A percentile compares a stretch with the other conserved stretches of the same genome.
phyloP scores from a whole-genome alignment of 2,113 vertebrate species.

The Saccopteryx leptura region DNA sequence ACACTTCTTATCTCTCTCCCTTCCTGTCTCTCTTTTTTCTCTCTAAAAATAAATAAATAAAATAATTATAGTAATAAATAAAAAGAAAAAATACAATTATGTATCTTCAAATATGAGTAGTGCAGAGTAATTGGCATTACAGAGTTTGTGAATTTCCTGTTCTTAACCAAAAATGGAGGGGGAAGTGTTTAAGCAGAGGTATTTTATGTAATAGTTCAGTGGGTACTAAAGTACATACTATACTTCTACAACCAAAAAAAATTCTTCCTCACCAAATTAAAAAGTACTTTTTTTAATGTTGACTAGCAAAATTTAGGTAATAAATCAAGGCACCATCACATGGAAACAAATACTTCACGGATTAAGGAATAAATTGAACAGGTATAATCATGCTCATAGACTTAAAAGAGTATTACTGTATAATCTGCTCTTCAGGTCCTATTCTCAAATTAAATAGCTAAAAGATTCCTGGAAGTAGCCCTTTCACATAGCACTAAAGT shows the following conservation, averaged over 20 bases:
- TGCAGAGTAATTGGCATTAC: background rate
- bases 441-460: constrained; percentile 15
- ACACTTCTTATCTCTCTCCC: too few species aligned
- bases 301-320: constrained; percentile 2
- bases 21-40: too few species aligned
- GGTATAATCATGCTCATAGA: constrained; percentile 17
- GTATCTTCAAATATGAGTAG: constrained; percentile 33
- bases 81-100: background rate
- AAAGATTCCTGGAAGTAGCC: background rate
- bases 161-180: background rate
- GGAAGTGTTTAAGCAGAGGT: background rate
- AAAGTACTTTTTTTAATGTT: constrained; percentile 23
- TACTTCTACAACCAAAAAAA: constrained; percentile 43
- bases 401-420: background rate
- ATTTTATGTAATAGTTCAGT: constrained; percentile 50
- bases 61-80: too few species aligned
- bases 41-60: too few species aligned
- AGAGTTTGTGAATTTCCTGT: constrained; percentile 14
- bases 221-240: background rate
- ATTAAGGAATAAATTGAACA: constrained; percentile 11
- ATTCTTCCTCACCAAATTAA: background rate
- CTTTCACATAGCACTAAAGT: constrained; percentile 31
- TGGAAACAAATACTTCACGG: constrained; percentile 13
- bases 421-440: constrained; percentile 39
- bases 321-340: constrained; percentile 7